Evolutionary conservation across 2,113 vertebrate species (phyloP), one percentile per base, ranked within the genome.

Genomic region (Albula goreensis): DNA sequence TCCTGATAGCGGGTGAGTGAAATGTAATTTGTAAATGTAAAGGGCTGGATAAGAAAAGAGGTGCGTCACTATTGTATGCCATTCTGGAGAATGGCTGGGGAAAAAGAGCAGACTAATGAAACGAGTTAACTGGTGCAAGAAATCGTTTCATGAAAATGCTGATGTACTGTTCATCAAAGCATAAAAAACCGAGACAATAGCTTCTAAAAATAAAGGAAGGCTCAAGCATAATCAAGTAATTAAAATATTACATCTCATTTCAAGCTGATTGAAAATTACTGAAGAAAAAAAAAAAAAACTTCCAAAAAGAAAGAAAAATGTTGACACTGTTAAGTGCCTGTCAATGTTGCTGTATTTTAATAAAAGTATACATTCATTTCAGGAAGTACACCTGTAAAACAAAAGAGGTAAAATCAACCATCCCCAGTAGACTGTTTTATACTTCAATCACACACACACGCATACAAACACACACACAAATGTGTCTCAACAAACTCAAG

Each of bases 321-420:
- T 74, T 31, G n/a, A 86, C 82, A 87, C 85, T 88, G 81, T 91
- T 88, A 90, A 88, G 90, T 82, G 85, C 89, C 89, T 90, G 90
- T 86, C 84, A 92, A 93, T 90, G 88, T 89, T 86, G 90, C 85
- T 89, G 85, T 85, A 74, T 52, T 89, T 88, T 87, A 90, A 93
- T 91, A 74, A 74, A 74, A 56, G 6, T 12, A 88, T 95, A 94
- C 93, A 95, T 94, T 95, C 93, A 93, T 88, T 91, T 86, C 56
- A 88, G 90, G 92, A 88, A 84, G 86, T 91, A 83, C 89, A 87
- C 83, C 82, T 90, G 88, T 89, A 85, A 84, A 91, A 89, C 2
- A 84, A 51, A 66, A 88, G 86, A 94, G 85, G 87, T 88, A 85
- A 60, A 88, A 91, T 89, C 85, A 41, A 66, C 85, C 79, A 83